Evolutionary conservation across 92 coral and sea anemone genomes (phyloP).

Genomic region (Phymanthus crucifer): DNA sequence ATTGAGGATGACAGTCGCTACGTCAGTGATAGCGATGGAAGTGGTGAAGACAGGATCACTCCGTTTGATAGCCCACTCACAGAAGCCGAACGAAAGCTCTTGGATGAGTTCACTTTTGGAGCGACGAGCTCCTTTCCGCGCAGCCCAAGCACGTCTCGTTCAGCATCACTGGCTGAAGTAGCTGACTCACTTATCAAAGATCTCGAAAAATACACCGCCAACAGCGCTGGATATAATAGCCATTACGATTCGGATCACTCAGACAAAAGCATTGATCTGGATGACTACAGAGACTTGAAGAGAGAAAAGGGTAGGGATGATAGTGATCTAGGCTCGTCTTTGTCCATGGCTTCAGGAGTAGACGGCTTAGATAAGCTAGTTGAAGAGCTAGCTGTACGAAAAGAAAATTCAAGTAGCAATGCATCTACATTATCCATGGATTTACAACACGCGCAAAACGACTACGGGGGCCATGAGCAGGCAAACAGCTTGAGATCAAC

Average conservation of each 20-base stretch:
- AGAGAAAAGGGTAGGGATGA: constrained; percentile 4
- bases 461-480: not conserved
- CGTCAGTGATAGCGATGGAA: constrained; percentile 28
- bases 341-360: constrained; percentile 24
- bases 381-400: constrained; percentile 16
- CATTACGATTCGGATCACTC: constrained; percentile 18
- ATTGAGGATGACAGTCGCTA: constrained; percentile 51
- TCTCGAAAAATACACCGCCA: constrained; percentile 56
- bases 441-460: not conserved
- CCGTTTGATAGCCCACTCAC: constrained; percentile 84
- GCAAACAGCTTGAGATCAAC: not conserved
- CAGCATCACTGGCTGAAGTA: constrained; percentile 73
- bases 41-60: constrained; percentile 21
- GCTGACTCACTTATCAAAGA: constrained; percentile 81
- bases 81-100: constrained; percentile 67
- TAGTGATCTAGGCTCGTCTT: constrained; percentile 31
- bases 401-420: not conserved
- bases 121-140: constrained; percentile 57
- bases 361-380: constrained; percentile 27
- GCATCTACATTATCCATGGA: constrained; percentile 11
- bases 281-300: not conserved
- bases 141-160: constrained; percentile 63
- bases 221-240: constrained; percentile 6
- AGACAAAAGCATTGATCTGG: constrained; percentile 7
- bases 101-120: constrained; percentile 80